Conservation (phyloP, 1,140 invertebrate species). For the Bicyclus anynana region DNA sequence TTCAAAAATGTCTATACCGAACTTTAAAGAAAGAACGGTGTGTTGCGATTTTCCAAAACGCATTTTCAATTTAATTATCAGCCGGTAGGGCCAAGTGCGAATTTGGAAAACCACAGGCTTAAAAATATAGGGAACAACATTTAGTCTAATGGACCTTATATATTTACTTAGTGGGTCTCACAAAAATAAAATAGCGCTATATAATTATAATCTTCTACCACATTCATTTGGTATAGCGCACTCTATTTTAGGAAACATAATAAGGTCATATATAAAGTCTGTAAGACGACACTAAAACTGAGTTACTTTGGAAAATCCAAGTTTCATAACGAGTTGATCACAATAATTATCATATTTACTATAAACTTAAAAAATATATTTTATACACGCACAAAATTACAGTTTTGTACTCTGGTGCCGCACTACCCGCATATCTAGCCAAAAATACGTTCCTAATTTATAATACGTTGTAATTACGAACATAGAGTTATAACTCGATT, state of each 20-base stretch:
- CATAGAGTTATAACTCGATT: not conserved
- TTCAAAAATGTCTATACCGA: conserved; percentile 65
- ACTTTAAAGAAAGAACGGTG: conserved; percentile 48
- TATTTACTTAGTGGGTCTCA: not conserved
- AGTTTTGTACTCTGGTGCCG: conserved; percentile 2
- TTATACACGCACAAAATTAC: not conserved
- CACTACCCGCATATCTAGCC: not conserved
- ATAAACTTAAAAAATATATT: not conserved
- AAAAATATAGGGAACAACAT: conserved; percentile 76
- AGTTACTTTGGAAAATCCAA: conserved; percentile 17
- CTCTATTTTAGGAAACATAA: not conserved
- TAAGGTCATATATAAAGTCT: conserved; percentile 22
- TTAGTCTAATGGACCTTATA: conserved; percentile 37
- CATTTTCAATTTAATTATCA: conserved; percentile 20
- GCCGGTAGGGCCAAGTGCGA: conserved; percentile 24
- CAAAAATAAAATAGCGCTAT: conserved; percentile 8
- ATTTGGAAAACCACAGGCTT: conserved; percentile 53
- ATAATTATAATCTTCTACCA: not conserved
- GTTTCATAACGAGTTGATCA: conserved; percentile 21
- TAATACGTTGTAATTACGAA: not conserved
- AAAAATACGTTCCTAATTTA: not conserved
- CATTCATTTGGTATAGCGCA: not conserved
- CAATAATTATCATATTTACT: not conserved
- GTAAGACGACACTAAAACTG: conserved; percentile 69
- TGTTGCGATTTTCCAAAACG: conserved; percentile 49